These are phyloP conservation scores for Vimba vimba DNA, from an alignment of 2,113 vertebrate genomes.

Conservation along the genomic window DNA sequence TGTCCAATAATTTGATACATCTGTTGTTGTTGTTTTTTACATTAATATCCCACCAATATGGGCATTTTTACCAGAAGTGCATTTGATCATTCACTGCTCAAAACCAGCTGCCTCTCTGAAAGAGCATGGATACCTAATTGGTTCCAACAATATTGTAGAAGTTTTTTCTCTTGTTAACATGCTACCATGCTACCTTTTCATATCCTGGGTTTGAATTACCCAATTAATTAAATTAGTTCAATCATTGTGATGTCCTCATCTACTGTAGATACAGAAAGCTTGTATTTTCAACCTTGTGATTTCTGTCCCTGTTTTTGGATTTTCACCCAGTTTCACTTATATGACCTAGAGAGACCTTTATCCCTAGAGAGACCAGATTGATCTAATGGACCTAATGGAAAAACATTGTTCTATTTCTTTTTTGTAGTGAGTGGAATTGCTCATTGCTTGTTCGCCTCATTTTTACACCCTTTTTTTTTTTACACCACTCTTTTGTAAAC, in stretches of 20 bases:
- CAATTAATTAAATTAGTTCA: too few relatives aligned
- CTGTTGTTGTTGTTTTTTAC: not conserved
- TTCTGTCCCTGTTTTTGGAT: not conserved
- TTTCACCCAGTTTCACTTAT: not conserved
- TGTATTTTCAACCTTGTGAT: too few relatives aligned
- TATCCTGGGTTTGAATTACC: too few relatives aligned
- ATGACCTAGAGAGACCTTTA: too few relatives aligned
- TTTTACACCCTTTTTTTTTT: not conserved
- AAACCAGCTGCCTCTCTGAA: not conserved
- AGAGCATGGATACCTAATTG: not conserved
- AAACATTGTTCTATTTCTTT: not conserved
- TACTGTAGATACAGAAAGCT: too few relatives aligned
- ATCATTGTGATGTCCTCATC: too few relatives aligned
- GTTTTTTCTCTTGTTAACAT: not conserved
- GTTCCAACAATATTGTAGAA: not conserved
- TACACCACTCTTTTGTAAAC: not conserved
- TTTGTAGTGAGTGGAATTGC: not conserved
- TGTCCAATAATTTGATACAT: not conserved
- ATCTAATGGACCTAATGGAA: not conserved
- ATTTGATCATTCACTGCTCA: not conserved
- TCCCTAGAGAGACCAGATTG: not conserved
- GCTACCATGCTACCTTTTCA: not conserved
- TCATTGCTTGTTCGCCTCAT: not conserved
- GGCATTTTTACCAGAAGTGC: not conserved
- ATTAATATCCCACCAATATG: not conserved